Base-by-base conservation (phyloP, 2,113 vertebrate species). In the Empidonax traillii region DNA sequence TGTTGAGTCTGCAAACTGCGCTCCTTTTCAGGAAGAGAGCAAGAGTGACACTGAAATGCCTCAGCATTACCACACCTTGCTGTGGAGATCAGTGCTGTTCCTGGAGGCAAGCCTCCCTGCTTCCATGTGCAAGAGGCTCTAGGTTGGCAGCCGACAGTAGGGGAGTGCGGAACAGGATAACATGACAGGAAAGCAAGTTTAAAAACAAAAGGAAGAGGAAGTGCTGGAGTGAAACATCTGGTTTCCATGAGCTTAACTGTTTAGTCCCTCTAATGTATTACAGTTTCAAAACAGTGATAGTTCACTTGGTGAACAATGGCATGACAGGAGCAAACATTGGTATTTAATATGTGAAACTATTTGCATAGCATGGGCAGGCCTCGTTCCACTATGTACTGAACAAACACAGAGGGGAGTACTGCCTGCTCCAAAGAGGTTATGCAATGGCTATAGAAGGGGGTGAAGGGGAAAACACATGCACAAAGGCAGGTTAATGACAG, bases 201-300 rank as follows among this genome's bases (percentile, higher is more conserved):
- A 52, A 96, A 96, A 95, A 91, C 74, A 92, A 90, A 77, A 91
- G 89, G 87, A 93, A 77, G 47, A 31, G 72, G 93, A 90, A 93
- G 43, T 2, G 11, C 65, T 66, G 72, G 23, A 79, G 67, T 7
- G 14, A 80, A 55, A 72, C 3, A 6, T 71, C 62, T 0, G 0
- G n/a, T 55, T 94, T 93, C 85, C 56, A 66, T 51, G 33, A 65
- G 46, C 77, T 93, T 77, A 62, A 87, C 52, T 63, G 16, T 69
- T 93, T 89, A 62, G 28, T 61, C 33, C n/a, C 28, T 67, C 51
- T 27, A 46, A 31, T 18, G 63, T 52, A 24, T 9, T 2, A 5
- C 37, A 72, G 16, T 66, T 92, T 75, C 35, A 49, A 39, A 93
- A 47, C 9, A 20, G 17, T 9, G 41, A 16, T 22, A 0, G 4